Conservation (phyloP, 1,140 invertebrate species). For the Paraescarpia echinospica region DNA sequence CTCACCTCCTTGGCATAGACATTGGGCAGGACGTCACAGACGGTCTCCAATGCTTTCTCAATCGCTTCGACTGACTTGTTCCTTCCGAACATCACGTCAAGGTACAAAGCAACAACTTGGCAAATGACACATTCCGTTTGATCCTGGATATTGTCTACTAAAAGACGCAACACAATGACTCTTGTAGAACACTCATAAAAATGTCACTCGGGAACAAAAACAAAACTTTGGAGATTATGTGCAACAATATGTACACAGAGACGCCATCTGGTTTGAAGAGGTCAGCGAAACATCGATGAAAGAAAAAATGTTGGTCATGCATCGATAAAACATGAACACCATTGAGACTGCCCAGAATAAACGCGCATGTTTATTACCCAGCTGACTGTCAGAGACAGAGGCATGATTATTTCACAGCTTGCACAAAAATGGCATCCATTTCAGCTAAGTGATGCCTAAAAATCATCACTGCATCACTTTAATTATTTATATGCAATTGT, state of each 20-base stretch:
- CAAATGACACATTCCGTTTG: constrained; percentile 22
- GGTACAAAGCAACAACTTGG: constrained; percentile 22
- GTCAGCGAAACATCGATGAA: not conserved
- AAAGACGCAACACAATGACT: not conserved
- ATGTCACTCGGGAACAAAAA: not conserved
- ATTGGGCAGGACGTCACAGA: constrained; percentile 32
- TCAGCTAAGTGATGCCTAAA: too few species aligned
- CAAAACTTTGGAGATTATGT: not conserved
- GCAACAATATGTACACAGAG: not conserved
- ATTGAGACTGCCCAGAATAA: not conserved
- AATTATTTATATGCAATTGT: too few species aligned
- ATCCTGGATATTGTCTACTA: not conserved
- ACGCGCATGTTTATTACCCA: not conserved
- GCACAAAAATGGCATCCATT: too few species aligned
- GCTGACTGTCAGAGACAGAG: not conserved
- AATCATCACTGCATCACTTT: too few species aligned
- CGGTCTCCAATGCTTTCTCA: constrained; percentile 19
- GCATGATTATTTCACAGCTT: too few species aligned
- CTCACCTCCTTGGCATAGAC: constrained; percentile 5
- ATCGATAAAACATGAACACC: constrained; percentile 12
- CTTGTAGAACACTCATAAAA: not conserved
- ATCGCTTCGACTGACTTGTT: constrained; percentile 25
- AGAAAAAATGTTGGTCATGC: constrained; percentile 9
- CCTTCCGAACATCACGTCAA: constrained; percentile 27
- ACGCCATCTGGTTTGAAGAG: not conserved